Percentiles rank a stretch among this genome's conserved stretches.
Conservation (phyloP, 2,113 vertebrate species). For the Calidris pygmaea region DNA sequence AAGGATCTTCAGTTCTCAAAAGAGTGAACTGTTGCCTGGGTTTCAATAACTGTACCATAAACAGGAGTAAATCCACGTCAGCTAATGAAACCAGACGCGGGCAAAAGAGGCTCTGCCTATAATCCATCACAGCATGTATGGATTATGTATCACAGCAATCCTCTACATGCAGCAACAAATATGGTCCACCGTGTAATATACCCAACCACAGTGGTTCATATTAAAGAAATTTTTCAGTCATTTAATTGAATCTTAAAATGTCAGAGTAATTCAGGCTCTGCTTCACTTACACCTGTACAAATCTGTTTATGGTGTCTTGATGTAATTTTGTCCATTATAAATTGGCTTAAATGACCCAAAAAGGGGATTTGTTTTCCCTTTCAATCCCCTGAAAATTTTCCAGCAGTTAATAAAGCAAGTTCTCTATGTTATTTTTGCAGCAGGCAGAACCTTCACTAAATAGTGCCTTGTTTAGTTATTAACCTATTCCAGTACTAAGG, state of each 20-base stretch:
- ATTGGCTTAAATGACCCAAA: neutral
- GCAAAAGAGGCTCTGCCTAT: neutral
- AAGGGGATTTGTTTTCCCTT: slow-evolving; percentile 10
- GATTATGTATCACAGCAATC: slow-evolving; percentile 16
- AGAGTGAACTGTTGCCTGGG: neutral
- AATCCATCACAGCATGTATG: neutral
- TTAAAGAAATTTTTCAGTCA: slow-evolving; percentile 30
- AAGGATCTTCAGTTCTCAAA: slow-evolving; percentile 25
- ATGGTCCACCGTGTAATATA: neutral
- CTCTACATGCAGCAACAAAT: neutral
- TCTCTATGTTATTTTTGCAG: neutral
- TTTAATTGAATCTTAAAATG: slow-evolving; percentile 52
- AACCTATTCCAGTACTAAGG: neutral
- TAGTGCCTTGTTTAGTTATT: neutral
- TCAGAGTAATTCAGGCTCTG: slow-evolving; percentile 8
- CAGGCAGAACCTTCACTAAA: neutral
- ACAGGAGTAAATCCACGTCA: neutral
- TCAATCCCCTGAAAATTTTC: neutral
- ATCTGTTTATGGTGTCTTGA: slow-evolving; percentile 35
- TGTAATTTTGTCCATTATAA: slow-evolving; percentile 34
- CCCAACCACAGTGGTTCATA: neutral
- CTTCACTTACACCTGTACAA: slow-evolving; percentile 43
- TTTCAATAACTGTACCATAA: neutral
- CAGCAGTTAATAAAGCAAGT: slow-evolving; percentile 30
- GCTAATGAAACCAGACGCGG: neutral